Percentiles rank a stretch among this genome's conserved stretches.
These are phyloP conservation scores for Sminthopsis crassicaudata DNA, from an alignment of 2,113 vertebrate genomes.

Conservation along the genomic window DNA sequence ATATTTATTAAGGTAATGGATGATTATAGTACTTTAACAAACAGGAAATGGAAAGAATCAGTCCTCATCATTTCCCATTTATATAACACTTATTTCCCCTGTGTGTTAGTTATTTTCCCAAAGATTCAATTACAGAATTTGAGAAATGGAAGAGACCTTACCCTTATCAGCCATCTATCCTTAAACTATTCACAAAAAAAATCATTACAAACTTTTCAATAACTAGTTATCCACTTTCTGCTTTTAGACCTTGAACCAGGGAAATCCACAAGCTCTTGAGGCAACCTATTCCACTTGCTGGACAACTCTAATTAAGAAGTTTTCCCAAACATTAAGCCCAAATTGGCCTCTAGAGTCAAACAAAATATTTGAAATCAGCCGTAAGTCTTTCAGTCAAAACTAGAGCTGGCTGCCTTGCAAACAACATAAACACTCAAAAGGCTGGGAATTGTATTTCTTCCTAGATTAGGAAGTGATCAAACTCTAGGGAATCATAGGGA, in stretches of 20 bases:
- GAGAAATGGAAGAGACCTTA: background rate
- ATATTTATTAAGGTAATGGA: background rate
- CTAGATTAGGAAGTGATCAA: background rate
- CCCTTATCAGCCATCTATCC: background rate
- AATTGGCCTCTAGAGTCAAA: constrained; percentile 1
- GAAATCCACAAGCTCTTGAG: background rate
- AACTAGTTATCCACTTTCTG: background rate
- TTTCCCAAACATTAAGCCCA: background rate
- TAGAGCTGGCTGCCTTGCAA: background rate
- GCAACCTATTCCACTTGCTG: background rate
- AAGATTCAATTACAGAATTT: background rate
- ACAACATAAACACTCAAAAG: background rate
- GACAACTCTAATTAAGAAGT: background rate
- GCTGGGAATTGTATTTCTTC: background rate
- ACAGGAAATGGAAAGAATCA: background rate
- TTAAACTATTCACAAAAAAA: background rate
- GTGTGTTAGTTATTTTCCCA: background rate
- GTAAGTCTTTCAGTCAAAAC: background rate
- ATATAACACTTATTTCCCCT: background rate
- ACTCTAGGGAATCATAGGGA: background rate
- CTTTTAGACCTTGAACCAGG: background rate
- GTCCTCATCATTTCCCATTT: background rate
- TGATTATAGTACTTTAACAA: background rate
- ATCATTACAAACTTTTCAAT: background rate
- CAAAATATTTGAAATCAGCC: background rate